Conservation (phyloP, 2,888 invertebrate genomes). For the Tetheella fluctuosa region DNA sequence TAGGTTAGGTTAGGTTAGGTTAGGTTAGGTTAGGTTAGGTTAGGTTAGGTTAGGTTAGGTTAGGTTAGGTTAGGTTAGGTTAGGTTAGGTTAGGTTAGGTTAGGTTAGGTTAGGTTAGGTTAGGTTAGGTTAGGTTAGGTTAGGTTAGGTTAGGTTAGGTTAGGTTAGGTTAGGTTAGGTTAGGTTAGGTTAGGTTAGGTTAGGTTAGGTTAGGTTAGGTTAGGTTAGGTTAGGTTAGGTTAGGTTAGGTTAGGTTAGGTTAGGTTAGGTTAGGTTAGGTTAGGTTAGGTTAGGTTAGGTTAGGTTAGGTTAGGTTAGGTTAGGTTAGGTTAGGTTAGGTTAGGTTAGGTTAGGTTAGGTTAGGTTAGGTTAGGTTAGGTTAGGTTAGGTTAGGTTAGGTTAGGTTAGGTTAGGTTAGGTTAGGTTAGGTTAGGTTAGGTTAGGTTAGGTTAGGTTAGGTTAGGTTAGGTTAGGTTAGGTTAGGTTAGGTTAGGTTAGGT, state of each 20-base stretch:
- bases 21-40: conserved; percentile 27
- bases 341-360: conserved; percentile 30
- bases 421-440: conserved; percentile 32
- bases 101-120: conserved; percentile 28
- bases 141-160: conserved; percentile 25
- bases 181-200: conserved; percentile 28
- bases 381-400: conserved; percentile 32
- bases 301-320: conserved; percentile 34
- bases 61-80: conserved; percentile 28
- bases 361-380: conserved; percentile 31
- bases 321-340: conserved; percentile 29
- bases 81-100: conserved; percentile 27
- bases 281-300: conserved; percentile 30
- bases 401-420: conserved; percentile 30
- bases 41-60: conserved; percentile 27
- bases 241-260: conserved; percentile 29
- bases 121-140: conserved; percentile 28
- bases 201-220: conserved; percentile 30
- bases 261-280: conserved; percentile 33
- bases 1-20: conserved; percentile 27
- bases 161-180: conserved; percentile 25
- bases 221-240: conserved; percentile 29
- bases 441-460: conserved; percentile 32
- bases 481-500: conserved; percentile 33
- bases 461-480: conserved; percentile 29